A percentile compares a stretch with the other conserved stretches of the same genome.
Conservation (phyloP, 2,113 vertebrate species). For the Ciconia maguari region DNA sequence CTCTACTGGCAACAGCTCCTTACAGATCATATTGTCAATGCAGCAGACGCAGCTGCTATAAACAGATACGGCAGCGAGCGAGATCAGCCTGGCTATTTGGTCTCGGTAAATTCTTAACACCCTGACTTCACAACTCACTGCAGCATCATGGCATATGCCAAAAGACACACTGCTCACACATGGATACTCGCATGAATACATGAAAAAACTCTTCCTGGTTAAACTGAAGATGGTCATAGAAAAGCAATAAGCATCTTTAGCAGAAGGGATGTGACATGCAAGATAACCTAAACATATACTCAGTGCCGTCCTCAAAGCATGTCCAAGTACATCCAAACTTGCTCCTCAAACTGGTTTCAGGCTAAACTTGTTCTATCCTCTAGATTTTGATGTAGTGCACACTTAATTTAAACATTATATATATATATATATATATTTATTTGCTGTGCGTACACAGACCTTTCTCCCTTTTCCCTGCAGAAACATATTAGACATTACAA, state of each 20-base stretch:
- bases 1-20: conserved; percentile 54
- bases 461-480: conserved; percentile 63
- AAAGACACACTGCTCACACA: background rate
- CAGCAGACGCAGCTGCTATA: conserved; percentile 9
- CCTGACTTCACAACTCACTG: conserved; percentile 50
- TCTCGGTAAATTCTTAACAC: background rate
- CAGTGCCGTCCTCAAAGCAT: background rate
- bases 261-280: conserved; percentile 31
- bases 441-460: conserved; percentile 54
- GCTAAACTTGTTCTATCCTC: conserved; percentile 36
- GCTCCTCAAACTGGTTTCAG: conserved; percentile 35
- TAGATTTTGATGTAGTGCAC: conserved; percentile 48
- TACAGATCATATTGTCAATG: conserved; percentile 68
- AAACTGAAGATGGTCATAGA: background rate
- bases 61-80: background rate
- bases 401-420: conserved; percentile 44
- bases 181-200: background rate
- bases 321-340: conserved; percentile 40
- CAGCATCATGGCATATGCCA: background rate
- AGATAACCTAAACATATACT: background rate
- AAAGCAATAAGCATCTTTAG: conserved; percentile 21
- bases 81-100: conserved; percentile 12
- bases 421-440: conserved; percentile 37
- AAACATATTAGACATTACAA: conserved; percentile 72
- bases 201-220: background rate